Evolutionary conservation across 2,113 vertebrate species (phyloP), one percentile per base, ranked within the genome.

Genomic region (Hyaena hyaena): DNA sequence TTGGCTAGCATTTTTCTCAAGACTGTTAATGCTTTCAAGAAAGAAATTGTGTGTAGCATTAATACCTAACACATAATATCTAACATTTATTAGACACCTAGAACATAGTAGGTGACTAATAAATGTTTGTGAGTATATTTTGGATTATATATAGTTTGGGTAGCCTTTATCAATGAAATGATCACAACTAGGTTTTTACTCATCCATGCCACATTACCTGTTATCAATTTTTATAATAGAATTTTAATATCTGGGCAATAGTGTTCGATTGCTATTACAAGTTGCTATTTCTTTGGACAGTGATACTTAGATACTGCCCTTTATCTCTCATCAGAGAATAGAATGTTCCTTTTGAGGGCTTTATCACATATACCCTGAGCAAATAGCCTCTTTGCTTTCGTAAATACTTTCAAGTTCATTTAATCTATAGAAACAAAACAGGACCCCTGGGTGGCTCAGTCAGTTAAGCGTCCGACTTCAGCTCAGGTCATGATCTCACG

Each of bases 371-470:
- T 39, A 5, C 50, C 45, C 31, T 86, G 19, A 23, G 19, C 5
- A 89, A 26, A 58, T 87, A 86, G 73, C 10, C 16, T 96, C 69
- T 28, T 7, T 55, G 35, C 16, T 68, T 91, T 61, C 33, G 7
- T 61, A 88, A 91, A 82, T 73, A 89, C 24, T 89, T 96, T 96
- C 15, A 91, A 81, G 26, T 86, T 85, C 24, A 45, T 21, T 55
- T 96, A 7, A 85, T 43, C 31, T 86, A 55, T 39, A 39, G 39
- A 39, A 39, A 39, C 39, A 39, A 39, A 39, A 39, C 39, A 39
- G 39, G 39, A 39, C 39, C 39, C 39, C 39, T 39, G 39, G 39
- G 39, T 39, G 39, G 39, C 4, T 39, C 39, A 39, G 39, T 39
- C 39, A 39, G 39, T 39, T 39, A 39, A 39, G 39, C 39, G 39